Percentiles rank a stretch among this genome's conserved stretches.
Evolutionary conservation across 2,888 invertebrate genomes (phyloP).

Genomic region (Euplexia lucipara): DNA sequence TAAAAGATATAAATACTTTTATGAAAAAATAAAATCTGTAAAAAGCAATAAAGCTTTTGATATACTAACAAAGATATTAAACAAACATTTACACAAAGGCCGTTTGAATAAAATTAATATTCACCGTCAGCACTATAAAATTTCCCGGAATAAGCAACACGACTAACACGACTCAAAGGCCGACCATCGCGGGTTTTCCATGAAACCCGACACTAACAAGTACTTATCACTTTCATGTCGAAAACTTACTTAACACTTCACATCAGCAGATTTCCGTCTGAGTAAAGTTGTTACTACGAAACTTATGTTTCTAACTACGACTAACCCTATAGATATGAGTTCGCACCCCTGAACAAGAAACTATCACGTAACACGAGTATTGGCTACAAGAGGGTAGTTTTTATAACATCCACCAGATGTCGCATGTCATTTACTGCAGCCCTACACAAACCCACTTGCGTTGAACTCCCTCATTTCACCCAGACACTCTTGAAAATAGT

Average conservation of each 20-base stretch:
- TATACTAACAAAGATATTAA: slow-evolving; percentile 8
- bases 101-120: slow-evolving; percentile 41
- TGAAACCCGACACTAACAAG: slow-evolving; percentile 23
- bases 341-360: slow-evolving; percentile 83
- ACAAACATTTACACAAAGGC: slow-evolving; percentile 27
- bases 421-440: slow-evolving; percentile 88
- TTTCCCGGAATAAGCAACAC: slow-evolving; percentile 35
- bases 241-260: slow-evolving; percentile 32
- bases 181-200: slow-evolving; percentile 26
- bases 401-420: slow-evolving; percentile 88
- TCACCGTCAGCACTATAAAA: slow-evolving; percentile 34
- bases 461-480: slow-evolving; percentile 63
- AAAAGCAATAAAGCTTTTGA: slow-evolving; percentile 1
- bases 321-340: slow-evolving; percentile 59
- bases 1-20: not conserved
- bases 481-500: not conserved
- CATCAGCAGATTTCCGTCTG: slow-evolving; percentile 13
- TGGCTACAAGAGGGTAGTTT: slow-evolving; percentile 85
- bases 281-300: slow-evolving; percentile 19
- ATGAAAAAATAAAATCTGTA: not conserved
- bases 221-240: slow-evolving; percentile 47
- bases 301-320: slow-evolving; percentile 34
- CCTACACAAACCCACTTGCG: slow-evolving; percentile 69
- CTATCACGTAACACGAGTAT: slow-evolving; percentile 84
- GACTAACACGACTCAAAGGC: slow-evolving; percentile 24